Conservation (phyloP, 1,140 invertebrate species). For the Luehdorfia chinensis region DNA sequence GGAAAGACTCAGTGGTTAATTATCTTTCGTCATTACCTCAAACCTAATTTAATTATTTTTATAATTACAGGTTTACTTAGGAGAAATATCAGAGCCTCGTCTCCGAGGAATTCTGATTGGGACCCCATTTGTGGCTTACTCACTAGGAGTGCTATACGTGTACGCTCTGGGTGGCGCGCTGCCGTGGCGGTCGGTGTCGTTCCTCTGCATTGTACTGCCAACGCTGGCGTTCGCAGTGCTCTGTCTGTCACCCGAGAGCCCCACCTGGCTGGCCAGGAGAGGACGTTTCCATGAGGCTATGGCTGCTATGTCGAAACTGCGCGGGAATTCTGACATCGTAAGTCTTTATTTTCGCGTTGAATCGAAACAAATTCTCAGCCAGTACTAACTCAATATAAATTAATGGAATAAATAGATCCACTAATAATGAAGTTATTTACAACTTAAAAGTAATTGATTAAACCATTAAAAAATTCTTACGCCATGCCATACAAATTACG, state of each 20-base stretch:
- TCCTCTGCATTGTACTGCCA: slow-evolving; percentile 79
- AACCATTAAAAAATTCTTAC: no score
- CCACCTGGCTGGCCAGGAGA: slow-evolving; percentile 82
- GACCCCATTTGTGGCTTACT: slow-evolving; percentile 82
- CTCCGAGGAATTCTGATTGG: slow-evolving; percentile 82
- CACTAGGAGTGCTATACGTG: slow-evolving; percentile 83
- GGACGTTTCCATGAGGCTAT: slow-evolving; percentile 80
- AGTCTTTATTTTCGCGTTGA: slow-evolving; percentile 24
- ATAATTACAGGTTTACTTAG: slow-evolving; percentile 80
- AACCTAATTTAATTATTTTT: slow-evolving; percentile 13
- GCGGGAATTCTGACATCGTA: slow-evolving; percentile 79
- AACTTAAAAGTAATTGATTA: no score
- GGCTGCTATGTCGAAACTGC: slow-evolving; percentile 81
- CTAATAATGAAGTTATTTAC: no score
- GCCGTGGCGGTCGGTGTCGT: slow-evolving; percentile 82
- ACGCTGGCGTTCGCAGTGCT: slow-evolving; percentile 77
- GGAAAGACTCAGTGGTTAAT: no score
- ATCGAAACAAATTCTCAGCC: background rate
- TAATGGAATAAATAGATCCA: no score
- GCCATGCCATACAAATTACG: no score
- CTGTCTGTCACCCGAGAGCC: slow-evolving; percentile 83
- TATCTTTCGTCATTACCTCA: no score
- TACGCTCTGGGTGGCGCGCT: slow-evolving; percentile 81
- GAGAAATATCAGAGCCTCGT: slow-evolving; percentile 84
- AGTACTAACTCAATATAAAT: no score